Conservation (phyloP, 2,113 vertebrate species). For the Stegastes partitus region DNA sequence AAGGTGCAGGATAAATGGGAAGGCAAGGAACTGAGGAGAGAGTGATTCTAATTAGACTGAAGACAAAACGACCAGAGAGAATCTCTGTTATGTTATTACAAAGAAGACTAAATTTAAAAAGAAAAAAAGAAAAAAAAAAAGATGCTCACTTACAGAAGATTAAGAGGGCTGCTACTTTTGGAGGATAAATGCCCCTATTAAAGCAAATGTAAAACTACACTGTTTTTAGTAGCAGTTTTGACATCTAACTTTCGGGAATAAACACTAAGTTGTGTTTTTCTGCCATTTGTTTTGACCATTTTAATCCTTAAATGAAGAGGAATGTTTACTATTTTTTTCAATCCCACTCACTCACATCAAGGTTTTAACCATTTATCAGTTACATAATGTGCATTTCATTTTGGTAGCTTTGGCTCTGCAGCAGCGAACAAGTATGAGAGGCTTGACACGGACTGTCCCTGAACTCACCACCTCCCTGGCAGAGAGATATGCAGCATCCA, state of each 20-base stretch:
- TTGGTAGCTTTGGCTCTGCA: neutral
- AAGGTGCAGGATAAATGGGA: slow-evolving; percentile 58
- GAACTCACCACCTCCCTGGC: neutral
- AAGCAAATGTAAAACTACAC: neutral
- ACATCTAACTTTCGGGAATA: neutral
- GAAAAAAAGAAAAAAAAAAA: neutral
- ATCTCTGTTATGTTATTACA: slow-evolving; percentile 45
- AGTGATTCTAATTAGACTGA: slow-evolving; percentile 61
- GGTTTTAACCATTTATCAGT: neutral
- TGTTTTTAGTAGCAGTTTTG: neutral
- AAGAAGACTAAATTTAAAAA: slow-evolving; percentile 20
- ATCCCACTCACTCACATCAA: neutral
- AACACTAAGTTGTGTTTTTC: neutral
- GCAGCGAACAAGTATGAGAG: neutral
- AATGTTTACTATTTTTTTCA: neutral
- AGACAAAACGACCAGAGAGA: slow-evolving; percentile 48
- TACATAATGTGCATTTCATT: neutral
- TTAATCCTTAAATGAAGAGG: neutral
- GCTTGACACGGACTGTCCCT: slow-evolving; percentile 7
- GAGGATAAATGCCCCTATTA: neutral
- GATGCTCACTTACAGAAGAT: slow-evolving; percentile 17
- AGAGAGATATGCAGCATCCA: neutral
- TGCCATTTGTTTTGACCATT: neutral
- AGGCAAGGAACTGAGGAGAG: slow-evolving; percentile 38
- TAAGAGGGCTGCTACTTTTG: neutral